Percentiles rank a stretch among this genome's conserved stretches.
These are phyloP conservation scores for Lutraria lutraria DNA, from an alignment of 2,888 invertebrate genomes.

Conservation along the genomic window DNA sequence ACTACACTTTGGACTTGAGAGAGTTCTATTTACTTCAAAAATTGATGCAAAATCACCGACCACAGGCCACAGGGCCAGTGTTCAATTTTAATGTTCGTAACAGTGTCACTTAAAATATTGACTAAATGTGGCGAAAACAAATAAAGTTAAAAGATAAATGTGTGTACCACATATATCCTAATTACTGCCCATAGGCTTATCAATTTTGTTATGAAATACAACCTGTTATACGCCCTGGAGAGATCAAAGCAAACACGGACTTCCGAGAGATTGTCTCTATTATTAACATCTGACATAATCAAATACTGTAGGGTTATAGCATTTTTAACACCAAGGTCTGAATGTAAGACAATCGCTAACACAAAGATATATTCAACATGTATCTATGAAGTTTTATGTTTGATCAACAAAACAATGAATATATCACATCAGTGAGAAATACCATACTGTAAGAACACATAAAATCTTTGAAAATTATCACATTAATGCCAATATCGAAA, in stretches of 20 bases:
- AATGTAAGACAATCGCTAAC: too few species aligned
- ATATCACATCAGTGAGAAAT: too few species aligned
- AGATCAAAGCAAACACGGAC: background rate
- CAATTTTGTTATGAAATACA: background rate
- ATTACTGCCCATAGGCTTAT: background rate
- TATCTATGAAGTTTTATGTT: too few species aligned
- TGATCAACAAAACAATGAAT: too few species aligned
- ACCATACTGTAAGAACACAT: too few species aligned
- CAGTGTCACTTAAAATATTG: background rate
- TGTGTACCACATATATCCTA: conserved; percentile 7
- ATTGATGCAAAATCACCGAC: background rate
- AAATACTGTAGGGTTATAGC: too few species aligned
- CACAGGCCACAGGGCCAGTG: background rate
- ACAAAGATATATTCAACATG: too few species aligned
- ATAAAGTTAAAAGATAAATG: background rate
- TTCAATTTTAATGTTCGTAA: background rate
- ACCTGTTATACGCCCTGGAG: background rate
- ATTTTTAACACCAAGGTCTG: too few species aligned
- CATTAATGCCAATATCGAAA: too few species aligned
- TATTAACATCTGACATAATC: too few species aligned
- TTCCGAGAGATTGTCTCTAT: background rate
- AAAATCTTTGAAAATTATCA: too few species aligned
- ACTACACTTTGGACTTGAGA: too few species aligned
- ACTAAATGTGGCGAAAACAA: background rate
- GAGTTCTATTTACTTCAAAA: background rate